Percentiles rank a stretch among this genome's conserved stretches.
These are phyloP conservation scores for Stomorhina lunata DNA, from an alignment of 2,888 invertebrate genomes.

Conservation along the genomic window DNA sequence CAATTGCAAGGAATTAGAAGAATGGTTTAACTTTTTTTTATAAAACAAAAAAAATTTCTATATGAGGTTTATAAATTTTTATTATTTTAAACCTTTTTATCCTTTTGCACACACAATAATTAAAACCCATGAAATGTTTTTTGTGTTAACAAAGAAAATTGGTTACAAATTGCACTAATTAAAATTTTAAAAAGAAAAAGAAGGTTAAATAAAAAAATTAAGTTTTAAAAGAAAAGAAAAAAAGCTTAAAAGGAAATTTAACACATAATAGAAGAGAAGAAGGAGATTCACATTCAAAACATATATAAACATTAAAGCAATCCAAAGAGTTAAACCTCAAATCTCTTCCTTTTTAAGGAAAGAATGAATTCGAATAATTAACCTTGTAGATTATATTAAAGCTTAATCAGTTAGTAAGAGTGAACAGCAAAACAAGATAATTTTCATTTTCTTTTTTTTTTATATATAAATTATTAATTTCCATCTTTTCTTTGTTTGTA, in stretches of 20 bases:
- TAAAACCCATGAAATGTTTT: slow-evolving; percentile 20
- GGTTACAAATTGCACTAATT: slow-evolving; percentile 57
- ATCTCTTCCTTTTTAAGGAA: too few species aligned
- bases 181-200: slow-evolving; percentile 17
- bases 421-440: slow-evolving; percentile 49
- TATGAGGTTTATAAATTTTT: neutral
- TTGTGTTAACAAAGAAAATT: slow-evolving; percentile 48
- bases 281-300: slow-evolving; percentile 59
- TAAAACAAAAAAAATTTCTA: slow-evolving; percentile 20
- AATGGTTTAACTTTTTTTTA: neutral
- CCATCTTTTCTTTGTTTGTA: slow-evolving; percentile 44
- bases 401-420: slow-evolving; percentile 57
- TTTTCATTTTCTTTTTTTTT: slow-evolving; percentile 27
- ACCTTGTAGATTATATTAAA: slow-evolving; percentile 53
- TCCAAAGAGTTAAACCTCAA: slow-evolving; percentile 2
- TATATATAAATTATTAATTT: slow-evolving; percentile 22
- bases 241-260: slow-evolving; percentile 13
- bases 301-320: slow-evolving; percentile 41
- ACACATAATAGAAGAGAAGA: neutral
- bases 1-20: slow-evolving; percentile 25
- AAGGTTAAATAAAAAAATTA: neutral
- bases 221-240: slow-evolving; percentile 19
- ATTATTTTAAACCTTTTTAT: slow-evolving; percentile 37
- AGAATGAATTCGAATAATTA: too few species aligned
- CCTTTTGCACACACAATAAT: slow-evolving; percentile 17